phyloP scores from a whole-genome alignment of 2,113 vertebrate genomes.

The Irena cyanogastra region DNA sequence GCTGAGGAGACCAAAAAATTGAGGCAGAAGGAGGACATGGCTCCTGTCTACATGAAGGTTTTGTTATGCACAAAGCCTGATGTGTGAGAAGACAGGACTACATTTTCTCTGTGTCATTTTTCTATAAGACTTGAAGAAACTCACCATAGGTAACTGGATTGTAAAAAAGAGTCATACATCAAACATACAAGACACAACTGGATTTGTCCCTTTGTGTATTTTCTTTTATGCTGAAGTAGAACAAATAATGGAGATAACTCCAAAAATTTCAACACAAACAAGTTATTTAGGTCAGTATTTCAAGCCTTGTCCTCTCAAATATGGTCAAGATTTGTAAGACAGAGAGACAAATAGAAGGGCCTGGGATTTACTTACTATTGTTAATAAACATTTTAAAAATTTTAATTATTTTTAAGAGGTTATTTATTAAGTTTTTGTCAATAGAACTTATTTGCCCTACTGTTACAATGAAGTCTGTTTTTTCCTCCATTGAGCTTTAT shows the following conservation, averaged over 20 bases:
- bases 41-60: neutral
- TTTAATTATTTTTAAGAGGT: neutral
- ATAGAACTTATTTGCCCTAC: neutral
- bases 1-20: neutral
- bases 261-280: neutral
- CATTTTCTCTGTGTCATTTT: neutral
- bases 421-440: neutral
- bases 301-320: neutral
- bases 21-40: neutral
- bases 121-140: neutral
- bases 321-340: neutral
- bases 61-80: neutral
- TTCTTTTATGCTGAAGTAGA: neutral
- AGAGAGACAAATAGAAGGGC: neutral
- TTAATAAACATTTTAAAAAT: neutral
- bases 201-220: neutral
- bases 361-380: neutral
- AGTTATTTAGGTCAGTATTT: neutral
- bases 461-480: neutral
- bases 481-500: neutral
- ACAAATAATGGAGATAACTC: neutral
- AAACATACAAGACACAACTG: neutral
- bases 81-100: neutral
- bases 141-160: neutral
- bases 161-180: neutral